Percentiles rank a stretch among this genome's conserved stretches.
Evolutionary conservation across 2,113 vertebrate species (phyloP).

Genomic region (Dolichallabes microphthalmus): DNA sequence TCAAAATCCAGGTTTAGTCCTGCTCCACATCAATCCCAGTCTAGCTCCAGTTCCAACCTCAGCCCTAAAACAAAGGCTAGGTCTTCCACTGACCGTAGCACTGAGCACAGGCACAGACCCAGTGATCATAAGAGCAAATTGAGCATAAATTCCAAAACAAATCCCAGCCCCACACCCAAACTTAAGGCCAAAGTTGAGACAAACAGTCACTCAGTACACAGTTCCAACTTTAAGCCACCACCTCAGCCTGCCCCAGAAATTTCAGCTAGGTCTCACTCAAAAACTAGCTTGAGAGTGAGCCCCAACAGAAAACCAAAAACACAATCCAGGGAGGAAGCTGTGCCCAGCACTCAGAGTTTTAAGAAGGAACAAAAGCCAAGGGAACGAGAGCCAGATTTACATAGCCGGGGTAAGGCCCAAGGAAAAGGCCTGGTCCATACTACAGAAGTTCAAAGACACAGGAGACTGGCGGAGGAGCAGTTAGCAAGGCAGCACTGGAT

Average conservation of each 20-base stretch:
- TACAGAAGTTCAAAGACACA: slow-evolving; percentile 62
- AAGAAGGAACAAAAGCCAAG: slow-evolving; percentile 58
- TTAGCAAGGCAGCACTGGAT: slow-evolving; percentile 70
- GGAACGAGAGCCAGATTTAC: slow-evolving; percentile 53
- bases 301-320: slow-evolving; percentile 50
- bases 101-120: slow-evolving; percentile 27
- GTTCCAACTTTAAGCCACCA: slow-evolving; percentile 32
- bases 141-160: slow-evolving; percentile 51
- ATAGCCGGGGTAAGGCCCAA: slow-evolving; percentile 53
- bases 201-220: slow-evolving; percentile 43
- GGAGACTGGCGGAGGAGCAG: slow-evolving; percentile 78
- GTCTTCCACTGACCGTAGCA: slow-evolving; percentile 52
- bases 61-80: slow-evolving; percentile 57
- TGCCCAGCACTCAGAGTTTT: slow-evolving; percentile 41
- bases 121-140: slow-evolving; percentile 33
- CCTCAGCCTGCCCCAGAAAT: slow-evolving; percentile 13
- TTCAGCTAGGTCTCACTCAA: neutral
- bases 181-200: slow-evolving; percentile 52
- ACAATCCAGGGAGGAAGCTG: slow-evolving; percentile 54
- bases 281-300: slow-evolving; percentile 44
- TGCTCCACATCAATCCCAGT: slow-evolving; percentile 41
- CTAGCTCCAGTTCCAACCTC: slow-evolving; percentile 41
- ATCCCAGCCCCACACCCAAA: slow-evolving; percentile 45
- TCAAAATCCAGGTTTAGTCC: slow-evolving; percentile 25
- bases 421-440: slow-evolving; percentile 44